A percentile compares a stretch with the other conserved stretches of the same genome.
Conservation (phyloP, 2,113 vertebrate species). For the Ancistrus triradiatus region DNA sequence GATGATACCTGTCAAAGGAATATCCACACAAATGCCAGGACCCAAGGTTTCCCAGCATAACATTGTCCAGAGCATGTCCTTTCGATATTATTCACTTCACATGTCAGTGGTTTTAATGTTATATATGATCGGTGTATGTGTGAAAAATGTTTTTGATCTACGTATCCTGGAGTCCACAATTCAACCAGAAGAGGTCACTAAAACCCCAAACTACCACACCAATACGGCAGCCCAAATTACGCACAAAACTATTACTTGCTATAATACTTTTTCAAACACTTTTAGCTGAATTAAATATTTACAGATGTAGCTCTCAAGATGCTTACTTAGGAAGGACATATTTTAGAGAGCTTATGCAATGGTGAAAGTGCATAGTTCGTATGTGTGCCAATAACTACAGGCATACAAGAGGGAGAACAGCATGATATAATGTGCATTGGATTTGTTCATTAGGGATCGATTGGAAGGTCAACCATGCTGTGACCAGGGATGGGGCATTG, state of each 20-base stretch:
- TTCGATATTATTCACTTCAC: too few species aligned
- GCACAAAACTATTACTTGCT: neutral
- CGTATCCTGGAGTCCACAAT: neutral
- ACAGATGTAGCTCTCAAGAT: neutral
- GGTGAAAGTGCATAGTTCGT: neutral
- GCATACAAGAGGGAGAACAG: neutral
- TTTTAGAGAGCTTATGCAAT: neutral
- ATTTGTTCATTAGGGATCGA: slow-evolving; percentile 41
- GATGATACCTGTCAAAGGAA: too few species aligned
- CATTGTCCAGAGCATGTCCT: too few species aligned
- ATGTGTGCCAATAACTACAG: neutral
- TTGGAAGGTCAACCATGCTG: slow-evolving; percentile 13
- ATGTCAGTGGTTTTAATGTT: neutral
- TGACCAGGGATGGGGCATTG: slow-evolving; percentile 23
- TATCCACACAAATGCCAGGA: too few species aligned
- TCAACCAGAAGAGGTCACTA: slow-evolving; percentile 29
- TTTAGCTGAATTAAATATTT: neutral
- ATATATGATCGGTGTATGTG: neutral
- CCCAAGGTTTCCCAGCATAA: too few species aligned
- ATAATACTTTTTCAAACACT: neutral
- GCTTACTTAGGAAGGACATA: neutral
- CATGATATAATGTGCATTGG: slow-evolving; percentile 30
- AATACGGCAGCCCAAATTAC: neutral
- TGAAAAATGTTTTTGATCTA: neutral
- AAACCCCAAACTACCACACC: neutral